Evolutionary conservation across 2,113 vertebrate species (phyloP).

Genomic region (Hyaena hyaena): DNA sequence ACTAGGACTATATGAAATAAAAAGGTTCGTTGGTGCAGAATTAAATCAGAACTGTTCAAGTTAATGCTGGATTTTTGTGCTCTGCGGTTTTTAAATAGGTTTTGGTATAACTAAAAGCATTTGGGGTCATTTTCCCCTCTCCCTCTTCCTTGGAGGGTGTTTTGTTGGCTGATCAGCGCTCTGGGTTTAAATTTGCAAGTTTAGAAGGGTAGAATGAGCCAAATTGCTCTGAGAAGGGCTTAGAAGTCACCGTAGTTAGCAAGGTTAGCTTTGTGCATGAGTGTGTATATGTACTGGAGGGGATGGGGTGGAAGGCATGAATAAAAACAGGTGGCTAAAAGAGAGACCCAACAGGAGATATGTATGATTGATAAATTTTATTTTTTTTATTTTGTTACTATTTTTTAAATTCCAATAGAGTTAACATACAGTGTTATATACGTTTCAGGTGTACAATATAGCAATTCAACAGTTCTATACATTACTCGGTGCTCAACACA

Average conservation of each 20-base stretch:
- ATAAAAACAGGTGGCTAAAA: not conserved
- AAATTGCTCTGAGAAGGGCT: constrained; percentile 5
- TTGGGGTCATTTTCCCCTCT: not conserved
- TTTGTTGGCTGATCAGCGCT: constrained; percentile 37
- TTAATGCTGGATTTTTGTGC: constrained; percentile 8
- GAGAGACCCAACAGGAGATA: not conserved
- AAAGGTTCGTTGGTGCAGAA: constrained; percentile 1
- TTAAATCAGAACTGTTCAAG: constrained; percentile 18
- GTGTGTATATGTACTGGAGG: not conserved
- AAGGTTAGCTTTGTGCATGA: not conserved
- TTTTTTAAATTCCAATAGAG: not conserved
- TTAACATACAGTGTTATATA: not conserved
- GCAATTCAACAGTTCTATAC: not conserved
- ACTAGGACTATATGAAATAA: not conserved
- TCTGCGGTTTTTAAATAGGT: constrained; percentile 2
- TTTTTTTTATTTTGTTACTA: not conserved
- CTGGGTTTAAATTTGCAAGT: constrained; percentile 43
- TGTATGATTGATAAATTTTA: not conserved
- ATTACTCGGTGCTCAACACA: not conserved
- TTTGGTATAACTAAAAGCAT: constrained; percentile 8
- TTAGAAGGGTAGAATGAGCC: not conserved
- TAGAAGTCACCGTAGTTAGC: not conserved
- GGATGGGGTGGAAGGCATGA: not conserved
- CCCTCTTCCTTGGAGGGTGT: not conserved
- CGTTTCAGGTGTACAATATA: not conserved